Base-by-base conservation (phyloP, 2,888 invertebrate species). In the Siphonodentalium dalli region DNA sequence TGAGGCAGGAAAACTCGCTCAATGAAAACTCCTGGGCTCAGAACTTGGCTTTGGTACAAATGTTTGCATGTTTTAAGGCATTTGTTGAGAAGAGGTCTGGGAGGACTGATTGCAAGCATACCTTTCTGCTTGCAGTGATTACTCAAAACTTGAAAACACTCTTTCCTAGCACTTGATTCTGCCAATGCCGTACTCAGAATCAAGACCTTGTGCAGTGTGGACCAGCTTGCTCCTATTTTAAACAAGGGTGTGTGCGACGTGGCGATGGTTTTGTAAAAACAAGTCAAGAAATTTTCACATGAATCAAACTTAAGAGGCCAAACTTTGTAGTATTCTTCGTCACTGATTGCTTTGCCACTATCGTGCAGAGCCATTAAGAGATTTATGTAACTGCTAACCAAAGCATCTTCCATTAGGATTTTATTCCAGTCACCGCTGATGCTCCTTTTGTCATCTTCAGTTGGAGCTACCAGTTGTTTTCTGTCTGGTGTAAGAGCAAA, bases 401-500 rank as follows among this genome's bases (percentile, higher is more conserved):
- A 54, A 2, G 58, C 54, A 34, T 65, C 66, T 7, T 48, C n/a
- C 47, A 71, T 35, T 26, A 69, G 43, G n/a, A 59, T 55, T 8
- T 67, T 59, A 47, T 71, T 71, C 71, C 70, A 71, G 26, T 60
- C 57, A 15, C 37, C 49, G 29, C 37, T 35, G n/a, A n/a, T n/a
- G 11, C 48, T 7, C 38, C 13, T n/a, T 39, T 67, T 69, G 53
- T 71, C 71, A 41, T 70, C 67, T 28, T 48, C 48, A 1, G 61
- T 59, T 15, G 21, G 38, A 26, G 56, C 54, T 20, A 35, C 49
- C 8, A 80, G 60, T 27, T 67, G 60, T 15, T 71, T 54, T 24
- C 79, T 53, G 33, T 74, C 69, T 9, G 72, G 65, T 6, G 68
- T 67, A 4, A 78, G 64, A 6, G 74, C 64, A 60, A 79, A 79